Percentiles rank a stretch among this genome's conserved stretches.
Conservation (phyloP, 2,113 vertebrate species). For the Calidris pugnax region DNA sequence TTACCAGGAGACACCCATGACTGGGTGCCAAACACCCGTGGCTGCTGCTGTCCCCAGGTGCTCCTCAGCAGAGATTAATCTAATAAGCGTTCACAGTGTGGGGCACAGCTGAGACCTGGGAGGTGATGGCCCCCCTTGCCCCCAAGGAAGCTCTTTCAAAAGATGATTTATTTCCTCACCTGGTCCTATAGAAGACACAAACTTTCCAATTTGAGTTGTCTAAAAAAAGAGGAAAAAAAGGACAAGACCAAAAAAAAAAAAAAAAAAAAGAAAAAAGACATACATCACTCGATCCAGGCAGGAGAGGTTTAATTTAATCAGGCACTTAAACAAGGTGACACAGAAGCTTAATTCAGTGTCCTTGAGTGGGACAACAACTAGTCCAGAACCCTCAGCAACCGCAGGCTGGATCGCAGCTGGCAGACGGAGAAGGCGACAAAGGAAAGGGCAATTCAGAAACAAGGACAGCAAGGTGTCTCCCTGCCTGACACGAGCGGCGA, state of each 20-base stretch:
- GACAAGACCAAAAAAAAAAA: no score
- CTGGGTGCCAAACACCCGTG: background rate
- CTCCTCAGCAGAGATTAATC: slow-evolving; percentile 16
- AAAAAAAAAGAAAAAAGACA: background rate
- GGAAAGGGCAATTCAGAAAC: background rate
- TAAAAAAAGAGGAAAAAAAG: background rate
- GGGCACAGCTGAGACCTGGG: slow-evolving; percentile 33
- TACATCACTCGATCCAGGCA: background rate
- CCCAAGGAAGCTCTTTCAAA: background rate
- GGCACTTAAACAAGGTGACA: slow-evolving; percentile 64
- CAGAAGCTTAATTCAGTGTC: slow-evolving; percentile 32
- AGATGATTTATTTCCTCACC: slow-evolving; percentile 77
- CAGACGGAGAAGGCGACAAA: fast-evolving
- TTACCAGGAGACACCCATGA: slow-evolving; percentile 17
- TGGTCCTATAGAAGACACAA: slow-evolving; percentile 72
- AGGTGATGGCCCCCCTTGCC: background rate
- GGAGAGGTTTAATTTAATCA: slow-evolving; percentile 61
- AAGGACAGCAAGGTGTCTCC: background rate
- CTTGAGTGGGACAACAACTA: slow-evolving; percentile 35
- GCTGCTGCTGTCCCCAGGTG: slow-evolving; percentile 44
- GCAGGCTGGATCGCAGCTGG: background rate
- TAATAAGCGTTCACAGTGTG: background rate
- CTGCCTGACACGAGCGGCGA: background rate
- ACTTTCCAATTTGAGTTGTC: slow-evolving; percentile 72
- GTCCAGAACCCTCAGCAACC: background rate